Conservation (phyloP, 2,888 invertebrate genomes). For the Deilephila porcellus region DNA sequence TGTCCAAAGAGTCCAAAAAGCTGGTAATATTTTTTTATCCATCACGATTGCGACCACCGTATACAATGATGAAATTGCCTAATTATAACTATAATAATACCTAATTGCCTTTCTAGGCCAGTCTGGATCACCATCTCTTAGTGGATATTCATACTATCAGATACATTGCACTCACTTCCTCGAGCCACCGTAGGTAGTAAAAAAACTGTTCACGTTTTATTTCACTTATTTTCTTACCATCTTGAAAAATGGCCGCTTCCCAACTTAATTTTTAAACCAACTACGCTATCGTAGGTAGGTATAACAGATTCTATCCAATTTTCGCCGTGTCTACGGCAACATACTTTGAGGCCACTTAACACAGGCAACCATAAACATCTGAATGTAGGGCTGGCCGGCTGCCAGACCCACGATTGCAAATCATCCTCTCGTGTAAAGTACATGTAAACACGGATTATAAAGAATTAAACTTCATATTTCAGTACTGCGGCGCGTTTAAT, state of each 20-base stretch:
- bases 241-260: not conserved
- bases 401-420: conserved; percentile 51
- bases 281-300: not conserved
- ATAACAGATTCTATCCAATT: conserved; percentile 12
- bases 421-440: conserved; percentile 48
- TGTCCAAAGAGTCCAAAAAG: no score
- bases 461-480: conserved; percentile 29
- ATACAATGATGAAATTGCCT: no score
- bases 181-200: no score
- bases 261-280: conserved; percentile 1
- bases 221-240: no score
- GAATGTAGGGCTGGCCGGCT: conserved; percentile 44
- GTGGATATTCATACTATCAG: no score
- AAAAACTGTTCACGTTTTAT: no score
- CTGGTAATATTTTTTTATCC: no score
- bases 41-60: no score
- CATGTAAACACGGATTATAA: conserved; percentile 49
- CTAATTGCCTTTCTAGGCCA: no score
- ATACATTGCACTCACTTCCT: no score
- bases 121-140: no score
- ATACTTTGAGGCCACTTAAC: conserved; percentile 44
- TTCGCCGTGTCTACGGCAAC: conserved; percentile 15
- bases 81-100: no score
- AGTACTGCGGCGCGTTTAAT: conserved; percentile 33
- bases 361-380: conserved; percentile 39